phyloP scores from a whole-genome alignment of 2,888 invertebrate genomes.

The Agrilus biguttatus region DNA sequence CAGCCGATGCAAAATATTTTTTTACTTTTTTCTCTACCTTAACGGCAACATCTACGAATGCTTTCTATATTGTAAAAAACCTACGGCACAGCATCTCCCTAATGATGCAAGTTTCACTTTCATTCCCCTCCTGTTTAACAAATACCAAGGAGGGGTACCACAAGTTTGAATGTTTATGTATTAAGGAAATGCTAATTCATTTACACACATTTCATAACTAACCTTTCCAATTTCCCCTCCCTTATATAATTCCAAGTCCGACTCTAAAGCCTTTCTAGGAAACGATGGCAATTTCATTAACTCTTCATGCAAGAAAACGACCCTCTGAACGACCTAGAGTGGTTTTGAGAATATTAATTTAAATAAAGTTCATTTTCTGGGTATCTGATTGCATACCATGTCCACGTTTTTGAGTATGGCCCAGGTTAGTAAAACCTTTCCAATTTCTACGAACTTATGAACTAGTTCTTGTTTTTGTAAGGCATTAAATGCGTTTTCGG shows the following conservation, averaged over 20 bases:
- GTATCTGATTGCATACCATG: slow-evolving; percentile 43
- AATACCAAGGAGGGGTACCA: too few relatives aligned
- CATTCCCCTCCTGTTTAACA: too few relatives aligned
- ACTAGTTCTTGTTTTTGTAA: slow-evolving; percentile 81
- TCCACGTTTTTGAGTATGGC: slow-evolving; percentile 85
- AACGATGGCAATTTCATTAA: slow-evolving; percentile 97
- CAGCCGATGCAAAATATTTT: too few relatives aligned
- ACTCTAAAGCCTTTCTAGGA: slow-evolving; percentile 93
- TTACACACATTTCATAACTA: slow-evolving; percentile 8
- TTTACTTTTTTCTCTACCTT: too few relatives aligned
- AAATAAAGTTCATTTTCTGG: background rate
- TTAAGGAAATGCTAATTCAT: background rate
- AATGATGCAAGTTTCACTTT: too few relatives aligned
- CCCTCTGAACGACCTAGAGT: slow-evolving; percentile 79
- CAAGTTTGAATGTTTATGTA: too few relatives aligned
- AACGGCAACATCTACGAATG: too few relatives aligned
- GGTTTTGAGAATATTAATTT: background rate
- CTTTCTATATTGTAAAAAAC: too few relatives aligned
- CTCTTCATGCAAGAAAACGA: slow-evolving; percentile 97
- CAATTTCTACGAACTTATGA: slow-evolving; percentile 93
- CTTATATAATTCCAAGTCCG: slow-evolving; percentile 84
- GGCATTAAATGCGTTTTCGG: slow-evolving; percentile 78
- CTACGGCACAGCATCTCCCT: too few relatives aligned
- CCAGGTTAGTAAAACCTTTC: slow-evolving; percentile 86
- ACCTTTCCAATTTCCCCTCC: slow-evolving; percentile 81